Percentiles rank a stretch among this genome's conserved stretches.
Evolutionary conservation across 2,888 invertebrate genomes (phyloP).

Genomic region (Spilosoma lubricipeda): DNA sequence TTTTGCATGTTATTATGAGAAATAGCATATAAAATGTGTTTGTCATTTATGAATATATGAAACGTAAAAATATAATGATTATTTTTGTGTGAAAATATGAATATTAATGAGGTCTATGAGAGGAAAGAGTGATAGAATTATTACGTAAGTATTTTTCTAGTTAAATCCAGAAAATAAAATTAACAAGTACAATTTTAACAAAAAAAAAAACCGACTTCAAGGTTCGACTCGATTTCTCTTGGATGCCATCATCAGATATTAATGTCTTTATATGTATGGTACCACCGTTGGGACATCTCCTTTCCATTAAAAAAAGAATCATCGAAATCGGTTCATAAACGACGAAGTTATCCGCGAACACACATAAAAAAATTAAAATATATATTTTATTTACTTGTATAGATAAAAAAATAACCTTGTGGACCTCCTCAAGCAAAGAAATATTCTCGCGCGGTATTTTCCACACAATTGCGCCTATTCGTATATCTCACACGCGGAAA

Average conservation of each 20-base stretch:
- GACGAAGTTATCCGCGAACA: too few species aligned
- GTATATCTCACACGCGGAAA: neutral
- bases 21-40: constrained; percentile 4
- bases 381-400: too few species aligned
- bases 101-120: neutral
- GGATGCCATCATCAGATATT: too few species aligned
- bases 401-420: neutral
- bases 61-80: neutral
- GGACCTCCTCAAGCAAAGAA: neutral
- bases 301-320: too few species aligned
- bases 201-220: too few species aligned
- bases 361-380: too few species aligned
- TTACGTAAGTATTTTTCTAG: neutral
- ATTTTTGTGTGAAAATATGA: neutral
- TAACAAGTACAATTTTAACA: too few species aligned
- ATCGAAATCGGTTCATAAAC: too few species aligned
- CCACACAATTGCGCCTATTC: neutral
- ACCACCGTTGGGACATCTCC: too few species aligned
- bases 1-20: constrained; percentile 3
- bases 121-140: neutral
- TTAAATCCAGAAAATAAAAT: neutral
- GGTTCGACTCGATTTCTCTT: too few species aligned
- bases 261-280: too few species aligned
- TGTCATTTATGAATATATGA: constrained; percentile 7
- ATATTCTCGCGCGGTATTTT: neutral